Conservation (phyloP, 2,113 vertebrate genomes). For the Corythaeola cristata region DNA sequence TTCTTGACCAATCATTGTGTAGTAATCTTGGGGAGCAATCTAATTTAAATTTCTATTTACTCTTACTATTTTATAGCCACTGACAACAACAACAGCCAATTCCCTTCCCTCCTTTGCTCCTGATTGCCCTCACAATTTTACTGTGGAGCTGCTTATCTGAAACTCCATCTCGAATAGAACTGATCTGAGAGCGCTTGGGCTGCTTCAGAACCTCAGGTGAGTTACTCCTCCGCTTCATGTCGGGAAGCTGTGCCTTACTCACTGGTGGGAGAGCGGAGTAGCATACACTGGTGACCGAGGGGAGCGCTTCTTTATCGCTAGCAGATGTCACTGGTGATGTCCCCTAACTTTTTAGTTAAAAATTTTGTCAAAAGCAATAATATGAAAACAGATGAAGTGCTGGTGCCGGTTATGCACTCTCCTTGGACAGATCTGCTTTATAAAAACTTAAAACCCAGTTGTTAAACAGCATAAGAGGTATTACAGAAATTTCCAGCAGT, state of each 20-base stretch:
- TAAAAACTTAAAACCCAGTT: not conserved
- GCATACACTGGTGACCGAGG: not conserved
- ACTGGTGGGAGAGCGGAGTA: not conserved
- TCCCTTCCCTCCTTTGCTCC: not conserved
- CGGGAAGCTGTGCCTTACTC: not conserved
- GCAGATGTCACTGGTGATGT: not conserved
- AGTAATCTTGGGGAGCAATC: not conserved
- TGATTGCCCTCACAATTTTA: not conserved
- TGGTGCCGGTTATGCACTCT: not conserved
- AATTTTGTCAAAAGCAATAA: not conserved
- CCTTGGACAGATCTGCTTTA: not conserved
- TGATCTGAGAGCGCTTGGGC: not conserved
- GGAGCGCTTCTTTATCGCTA: not conserved
- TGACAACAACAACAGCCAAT: not conserved
- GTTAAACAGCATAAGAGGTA: not conserved
- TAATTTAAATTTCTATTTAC: not conserved
- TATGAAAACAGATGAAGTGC: not conserved
- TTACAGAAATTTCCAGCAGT: not conserved
- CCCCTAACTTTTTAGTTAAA: not conserved
- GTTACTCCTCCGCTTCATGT: fast-evolving
- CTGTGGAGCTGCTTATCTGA: not conserved
- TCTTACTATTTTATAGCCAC: not conserved
- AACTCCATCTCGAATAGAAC: not conserved
- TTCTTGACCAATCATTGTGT: not conserved
- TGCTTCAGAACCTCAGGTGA: not conserved